Base-by-base conservation (phyloP, 1,140 invertebrate genomes). In the Pemphigus obesinymphae region DNA sequence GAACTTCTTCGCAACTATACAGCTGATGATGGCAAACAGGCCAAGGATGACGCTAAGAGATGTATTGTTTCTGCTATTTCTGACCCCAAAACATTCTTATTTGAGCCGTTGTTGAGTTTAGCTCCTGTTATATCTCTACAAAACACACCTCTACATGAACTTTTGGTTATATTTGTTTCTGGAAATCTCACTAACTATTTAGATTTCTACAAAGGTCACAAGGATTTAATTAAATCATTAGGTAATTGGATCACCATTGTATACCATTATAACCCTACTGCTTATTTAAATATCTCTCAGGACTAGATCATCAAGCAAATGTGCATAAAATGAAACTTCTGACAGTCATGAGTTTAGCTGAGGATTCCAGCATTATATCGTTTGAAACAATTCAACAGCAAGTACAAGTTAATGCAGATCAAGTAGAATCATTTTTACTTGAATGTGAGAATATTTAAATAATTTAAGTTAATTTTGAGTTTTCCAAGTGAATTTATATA, bases 61-160 rank as follows among this genome's bases (percentile, higher is more conserved):
- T 99, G 97, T 87, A 99, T 99, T 87, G 92, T 97, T 23, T 94
- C 96, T 23, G 96, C 96, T 75, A 88, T 99, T 75, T 96, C 94
- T 53, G 97, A 99, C 88, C 96, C 96, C 53, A 96, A 94, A 85
- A 96, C 96, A 85, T 98, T 97, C 88, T 89, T 99, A 15, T 88
- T 99, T 84, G 97, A 99, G 87, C 97, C 97, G 82, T 88, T 99
- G 23, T 88, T 99, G 20, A 90, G 94, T 13, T 88, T 99, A 26
- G 98, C 98, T 88, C 97, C 97, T 20, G 96, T 99, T 2, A 91
- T 95, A 83, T 97, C 97, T 86, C 88, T 99, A n/a, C 95, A 98
- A 89, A 93, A 97, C 82, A 96, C 98, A 89, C 90, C 95, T 0
- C 97, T 99, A 85, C 94, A 99, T 87, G 96, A 99, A 88, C 88